Percentiles rank a stretch among this genome's conserved stretches.
Evolutionary conservation across 2,113 vertebrate genomes (phyloP).

Genomic region (Arenaria interpres): DNA sequence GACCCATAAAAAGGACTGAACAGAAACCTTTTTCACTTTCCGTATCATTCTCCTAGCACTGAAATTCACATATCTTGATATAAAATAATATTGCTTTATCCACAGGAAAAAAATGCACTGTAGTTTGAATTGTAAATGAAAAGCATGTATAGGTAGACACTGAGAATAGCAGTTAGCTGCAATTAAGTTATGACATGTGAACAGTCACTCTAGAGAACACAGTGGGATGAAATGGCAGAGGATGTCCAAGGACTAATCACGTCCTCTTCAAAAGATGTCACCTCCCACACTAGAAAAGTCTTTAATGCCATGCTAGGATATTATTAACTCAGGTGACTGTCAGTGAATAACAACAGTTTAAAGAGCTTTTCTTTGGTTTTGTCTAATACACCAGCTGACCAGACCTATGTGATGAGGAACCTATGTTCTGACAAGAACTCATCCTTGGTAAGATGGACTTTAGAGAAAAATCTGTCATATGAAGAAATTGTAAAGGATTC

Average conservation of each 20-base stretch:
- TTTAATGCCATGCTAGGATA: not conserved
- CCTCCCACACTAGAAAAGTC: not conserved
- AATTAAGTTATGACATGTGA: not conserved
- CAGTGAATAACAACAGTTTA: constrained; percentile 12
- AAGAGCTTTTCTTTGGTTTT: not conserved
- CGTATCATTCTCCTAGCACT: not conserved
- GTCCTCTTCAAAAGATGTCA: not conserved
- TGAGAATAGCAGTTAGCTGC: not conserved
- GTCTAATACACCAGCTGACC: not conserved
- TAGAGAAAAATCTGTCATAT: not conserved
- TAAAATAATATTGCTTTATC: not conserved
- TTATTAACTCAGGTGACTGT: constrained; percentile 14
- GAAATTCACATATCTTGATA: not conserved
- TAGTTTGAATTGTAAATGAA: not conserved
- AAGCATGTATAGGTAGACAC: not conserved
- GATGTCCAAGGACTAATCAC: not conserved
- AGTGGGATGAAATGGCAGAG: not conserved
- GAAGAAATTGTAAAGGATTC: not conserved
- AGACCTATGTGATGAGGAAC: not conserved
- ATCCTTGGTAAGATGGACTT: not conserved
- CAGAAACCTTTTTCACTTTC: not conserved
- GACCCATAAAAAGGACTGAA: not conserved
- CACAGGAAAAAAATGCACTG: not conserved
- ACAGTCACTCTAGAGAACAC: not conserved
- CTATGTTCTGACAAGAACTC: not conserved